Base-by-base conservation (phyloP, 1,140 invertebrate genomes). In the Brachystomella parvula region DNA sequence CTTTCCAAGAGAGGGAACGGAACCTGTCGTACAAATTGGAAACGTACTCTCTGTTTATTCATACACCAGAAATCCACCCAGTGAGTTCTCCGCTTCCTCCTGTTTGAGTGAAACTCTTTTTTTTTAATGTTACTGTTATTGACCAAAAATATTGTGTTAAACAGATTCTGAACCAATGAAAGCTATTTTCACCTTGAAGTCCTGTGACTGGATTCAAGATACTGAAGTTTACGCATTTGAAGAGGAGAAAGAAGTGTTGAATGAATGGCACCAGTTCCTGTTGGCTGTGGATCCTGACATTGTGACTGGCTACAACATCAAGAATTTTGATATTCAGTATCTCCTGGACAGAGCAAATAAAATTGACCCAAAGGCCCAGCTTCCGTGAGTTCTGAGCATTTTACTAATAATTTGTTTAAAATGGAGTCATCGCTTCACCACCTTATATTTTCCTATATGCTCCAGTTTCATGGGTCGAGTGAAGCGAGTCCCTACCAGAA, bases 251-350 rank as follows among this genome's bases (percentile, higher is more conserved):
- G 19, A 61, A 17, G 56, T 73, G 64, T 32, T 73, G 0, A 49
- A 64, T 19, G 64, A 47, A 1, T 71, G 66, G 67, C 33, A 61
- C 33, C 19, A 49, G 21, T 66, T 73, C 32, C 61, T 73, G 32
- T 35, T 68, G 24, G 21, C 32, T 17, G 44, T 35, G 15, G 71
- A 73, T 32, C 71, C 71, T 2, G 71, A 73, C 35, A 65, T 73
- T 21, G 39, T 73, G 9, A 70, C 65, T 1, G 71, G 71, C 0
- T 73, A 67, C 31, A 73, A 73, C 31, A 70, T 70, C 30, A 70
- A 73, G 17, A 64, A 63, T 61, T 73, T 73, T 62, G 71, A 73
- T 44, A 44, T 73, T 17, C 68, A 68, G 2, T 68, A 67, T 53
- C 39, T 73, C 17, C 26, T 73, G 19, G 64, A 63, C 3, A 47